Evolutionary conservation across 1,140 invertebrate species (phyloP), one percentile per base, ranked within the genome.

Genomic region (Monochamus saltuarius): DNA sequence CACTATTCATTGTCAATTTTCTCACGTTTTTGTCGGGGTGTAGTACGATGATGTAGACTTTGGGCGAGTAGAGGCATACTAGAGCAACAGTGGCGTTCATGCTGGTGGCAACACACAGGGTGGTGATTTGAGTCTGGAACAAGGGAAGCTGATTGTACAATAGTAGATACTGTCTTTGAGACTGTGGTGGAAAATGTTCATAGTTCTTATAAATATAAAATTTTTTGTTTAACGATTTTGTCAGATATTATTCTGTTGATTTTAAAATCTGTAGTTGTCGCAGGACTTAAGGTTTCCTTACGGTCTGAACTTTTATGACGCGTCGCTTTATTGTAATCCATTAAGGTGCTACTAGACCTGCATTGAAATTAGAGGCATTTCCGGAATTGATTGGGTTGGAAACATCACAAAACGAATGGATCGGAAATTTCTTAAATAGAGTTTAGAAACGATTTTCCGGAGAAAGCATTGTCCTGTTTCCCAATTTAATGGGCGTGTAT

Each of bases 31-130:
- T 89, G 68, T 87, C 83, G 1, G 87, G 87, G 66, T 88, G 86
- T 72, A 88, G 86, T 59, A 88, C 73, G 56, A 89, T 87, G 43
- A 89, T 86, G 77, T 88, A 87, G 51, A 90, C 81, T 77, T 90
- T 90, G 0, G 88, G 89, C 19, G 82, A 82, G 73, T 90, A 90
- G 0, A 91, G 78, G 71, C 88, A 90, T 16, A 83, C 84, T 0
- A 90, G 77, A 4, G 85, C 86, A 7, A 89, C 88, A 6, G 84
- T 84, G 4, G 88, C 88, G 67, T 86, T 89, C 35, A 90, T 78
- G 63, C 82, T 88, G 54, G 90, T 86, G 14, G 87, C 86, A 59
- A 90, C 83, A 72, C 87, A 89, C 38, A 90, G 77, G 19, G 85
- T 89, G 2, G 86, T 86, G 45, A 89, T 85, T 71, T 89, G 86